Conservation (phyloP, 1,140 invertebrate species). For the Drosophila willistoni region DNA sequence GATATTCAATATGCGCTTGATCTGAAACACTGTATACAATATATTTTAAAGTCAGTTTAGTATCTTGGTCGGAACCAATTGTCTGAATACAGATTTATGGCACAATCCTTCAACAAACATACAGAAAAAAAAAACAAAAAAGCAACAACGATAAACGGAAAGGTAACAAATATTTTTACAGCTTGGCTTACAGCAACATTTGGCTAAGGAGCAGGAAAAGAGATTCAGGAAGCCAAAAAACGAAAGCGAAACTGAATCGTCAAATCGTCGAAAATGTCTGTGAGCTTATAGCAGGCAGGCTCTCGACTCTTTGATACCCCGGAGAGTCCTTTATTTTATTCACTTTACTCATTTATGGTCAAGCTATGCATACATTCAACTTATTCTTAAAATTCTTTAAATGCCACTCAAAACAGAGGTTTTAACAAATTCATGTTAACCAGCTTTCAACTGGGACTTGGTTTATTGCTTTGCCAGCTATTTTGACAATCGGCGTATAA, state of each 20-base stretch:
- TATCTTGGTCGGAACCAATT: slow-evolving; percentile 21
- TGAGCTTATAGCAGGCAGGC: neutral
- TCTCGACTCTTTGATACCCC: neutral
- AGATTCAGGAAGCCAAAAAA: slow-evolving; percentile 1
- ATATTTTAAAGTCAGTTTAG: neutral
- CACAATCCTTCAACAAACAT: slow-evolving; percentile 10
- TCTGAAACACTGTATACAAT: too few relatives aligned
- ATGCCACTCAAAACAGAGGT: too few relatives aligned
- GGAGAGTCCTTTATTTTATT: too few relatives aligned
- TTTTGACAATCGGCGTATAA: neutral
- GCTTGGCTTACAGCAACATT: slow-evolving; percentile 21
- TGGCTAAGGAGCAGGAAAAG: slow-evolving; percentile 6
- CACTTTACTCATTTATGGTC: neutral
- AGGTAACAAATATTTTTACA: slow-evolving; percentile 34
- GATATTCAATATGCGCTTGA: slow-evolving; percentile 12
- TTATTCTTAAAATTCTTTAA: neutral
- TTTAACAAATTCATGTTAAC: too few relatives aligned
- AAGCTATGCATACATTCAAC: neutral
- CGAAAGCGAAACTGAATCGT: slow-evolving; percentile 9
- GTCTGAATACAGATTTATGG: slow-evolving; percentile 32
- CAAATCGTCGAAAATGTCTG: slow-evolving; percentile 10
- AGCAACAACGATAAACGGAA: neutral
- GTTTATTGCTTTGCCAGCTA: neutral
- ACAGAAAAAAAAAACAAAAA: slow-evolving; percentile 26
- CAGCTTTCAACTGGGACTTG: too few relatives aligned